A percentile compares a stretch with the other conserved stretches of the same genome.
Conservation (phyloP, 1,140 invertebrate species). For the Aphelinus certus region DNA sequence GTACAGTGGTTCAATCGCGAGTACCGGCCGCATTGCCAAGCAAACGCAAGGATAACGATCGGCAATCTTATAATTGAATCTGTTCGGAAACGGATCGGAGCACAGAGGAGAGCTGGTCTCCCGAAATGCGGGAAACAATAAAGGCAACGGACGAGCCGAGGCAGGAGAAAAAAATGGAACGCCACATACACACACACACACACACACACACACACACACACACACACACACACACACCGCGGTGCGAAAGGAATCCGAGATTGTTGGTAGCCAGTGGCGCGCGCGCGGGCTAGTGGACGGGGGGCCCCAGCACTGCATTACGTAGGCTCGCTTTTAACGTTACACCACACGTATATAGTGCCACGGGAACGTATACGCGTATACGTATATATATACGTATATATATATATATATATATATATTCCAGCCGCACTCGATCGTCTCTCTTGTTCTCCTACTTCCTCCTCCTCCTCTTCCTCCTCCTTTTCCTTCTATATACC, state of each 20-base stretch:
- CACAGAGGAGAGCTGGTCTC: too few relatives aligned
- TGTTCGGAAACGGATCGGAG: too few relatives aligned
- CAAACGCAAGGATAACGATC: too few relatives aligned
- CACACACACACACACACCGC: background rate
- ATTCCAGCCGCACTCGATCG: slow-evolving; percentile 12
- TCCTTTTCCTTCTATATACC: background rate
- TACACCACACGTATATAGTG: too few relatives aligned
- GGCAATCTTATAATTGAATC: too few relatives aligned
- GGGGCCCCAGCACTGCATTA: background rate
- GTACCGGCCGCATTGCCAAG: too few relatives aligned
- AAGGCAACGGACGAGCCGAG: background rate
- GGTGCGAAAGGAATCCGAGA: too few relatives aligned
- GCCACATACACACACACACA: background rate
- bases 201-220: background rate
- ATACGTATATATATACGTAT: background rate
- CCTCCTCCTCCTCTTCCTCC: slow-evolving; percentile 11
- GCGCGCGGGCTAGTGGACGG: background rate
- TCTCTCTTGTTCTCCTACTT: slow-evolving; percentile 31
- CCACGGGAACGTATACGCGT: background rate
- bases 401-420: background rate
- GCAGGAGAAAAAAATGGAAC: background rate
- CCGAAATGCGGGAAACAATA: too few relatives aligned
- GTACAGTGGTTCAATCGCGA: too few relatives aligned
- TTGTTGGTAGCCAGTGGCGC: background rate
- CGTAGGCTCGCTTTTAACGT: slow-evolving; percentile 22